Conservation (phyloP, 1,140 invertebrate species). For the Paraescarpia echinospica region DNA sequence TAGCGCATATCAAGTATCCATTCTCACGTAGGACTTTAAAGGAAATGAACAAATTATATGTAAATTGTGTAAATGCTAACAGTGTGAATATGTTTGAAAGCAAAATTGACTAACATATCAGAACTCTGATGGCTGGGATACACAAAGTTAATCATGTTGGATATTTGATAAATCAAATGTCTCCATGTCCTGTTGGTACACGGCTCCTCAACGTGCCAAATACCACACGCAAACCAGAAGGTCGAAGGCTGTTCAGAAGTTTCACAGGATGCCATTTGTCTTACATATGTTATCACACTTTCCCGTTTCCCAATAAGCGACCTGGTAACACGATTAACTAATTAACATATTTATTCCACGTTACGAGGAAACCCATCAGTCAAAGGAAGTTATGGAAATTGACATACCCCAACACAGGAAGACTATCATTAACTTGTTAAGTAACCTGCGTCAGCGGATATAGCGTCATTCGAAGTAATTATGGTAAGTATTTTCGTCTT, state of each 20-base stretch:
- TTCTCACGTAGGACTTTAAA: too few relatives aligned
- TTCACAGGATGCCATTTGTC: not conserved
- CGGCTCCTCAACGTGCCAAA: not conserved
- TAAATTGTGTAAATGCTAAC: too few relatives aligned
- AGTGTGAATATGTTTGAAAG: too few relatives aligned
- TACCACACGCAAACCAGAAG: not conserved
- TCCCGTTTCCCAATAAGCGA: not conserved
- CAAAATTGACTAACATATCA: too few relatives aligned
- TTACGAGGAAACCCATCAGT: not conserved
- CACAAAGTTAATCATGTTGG: too few relatives aligned
- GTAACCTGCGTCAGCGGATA: not conserved
- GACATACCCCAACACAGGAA: not conserved
- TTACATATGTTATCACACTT: not conserved
- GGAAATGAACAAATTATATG: too few relatives aligned
- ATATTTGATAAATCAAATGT: too few relatives aligned
- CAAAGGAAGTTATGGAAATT: not conserved
- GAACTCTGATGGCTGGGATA: too few relatives aligned
- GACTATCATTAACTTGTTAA: not conserved
- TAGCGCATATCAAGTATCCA: too few relatives aligned
- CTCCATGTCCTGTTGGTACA: too few relatives aligned
- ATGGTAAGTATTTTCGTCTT: not conserved
- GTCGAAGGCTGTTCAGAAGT: not conserved
- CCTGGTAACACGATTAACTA: not conserved
- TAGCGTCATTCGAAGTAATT: not conserved
- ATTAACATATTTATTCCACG: not conserved